Evolutionary conservation across 1,140 invertebrate species (phyloP).

Genomic region (Drosophila subobscura): DNA sequence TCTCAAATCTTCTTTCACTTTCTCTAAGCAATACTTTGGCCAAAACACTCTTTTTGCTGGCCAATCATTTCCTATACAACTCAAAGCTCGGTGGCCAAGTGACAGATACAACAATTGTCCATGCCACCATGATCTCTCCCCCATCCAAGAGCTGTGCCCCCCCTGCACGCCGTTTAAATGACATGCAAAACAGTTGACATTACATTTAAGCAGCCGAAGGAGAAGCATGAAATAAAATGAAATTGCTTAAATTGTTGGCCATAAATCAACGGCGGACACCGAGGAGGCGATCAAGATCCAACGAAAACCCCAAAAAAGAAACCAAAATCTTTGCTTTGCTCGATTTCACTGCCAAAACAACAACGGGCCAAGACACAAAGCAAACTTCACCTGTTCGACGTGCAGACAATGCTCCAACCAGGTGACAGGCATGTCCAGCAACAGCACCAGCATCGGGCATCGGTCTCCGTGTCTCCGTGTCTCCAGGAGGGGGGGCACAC

Average conservation of each 20-base stretch:
- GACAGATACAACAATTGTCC: constrained; percentile 56
- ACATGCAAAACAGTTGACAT: constrained; percentile 80
- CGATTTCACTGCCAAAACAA: constrained; percentile 71
- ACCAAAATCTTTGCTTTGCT: constrained; percentile 65
- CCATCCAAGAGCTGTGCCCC: neutral
- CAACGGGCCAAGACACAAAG: constrained; percentile 35
- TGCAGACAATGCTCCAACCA: constrained; percentile 68
- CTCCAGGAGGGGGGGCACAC: neutral
- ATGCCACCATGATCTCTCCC: constrained; percentile 12
- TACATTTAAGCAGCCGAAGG: constrained; percentile 48
- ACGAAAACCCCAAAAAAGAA: constrained; percentile 29
- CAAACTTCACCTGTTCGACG: constrained; percentile 73
- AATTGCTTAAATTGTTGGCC: constrained; percentile 73
- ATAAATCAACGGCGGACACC: constrained; percentile 68
- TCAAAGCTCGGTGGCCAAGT: constrained; percentile 43
- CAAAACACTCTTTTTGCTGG: constrained; percentile 29
- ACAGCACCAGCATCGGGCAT: neutral
- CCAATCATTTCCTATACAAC: constrained; percentile 59
- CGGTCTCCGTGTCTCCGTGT: neutral
- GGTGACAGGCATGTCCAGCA: constrained; percentile 60
- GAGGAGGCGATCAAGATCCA: constrained; percentile 58
- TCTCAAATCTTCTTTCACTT: constrained; percentile 42
- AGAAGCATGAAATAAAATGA: constrained; percentile 69
- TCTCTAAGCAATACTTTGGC: constrained; percentile 21
- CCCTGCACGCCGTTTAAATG: constrained; percentile 47